Percentiles rank a stretch among this genome's conserved stretches.
Conservation (phyloP, 2,888 invertebrate genomes). For the Sinotaia quadrata region DNA sequence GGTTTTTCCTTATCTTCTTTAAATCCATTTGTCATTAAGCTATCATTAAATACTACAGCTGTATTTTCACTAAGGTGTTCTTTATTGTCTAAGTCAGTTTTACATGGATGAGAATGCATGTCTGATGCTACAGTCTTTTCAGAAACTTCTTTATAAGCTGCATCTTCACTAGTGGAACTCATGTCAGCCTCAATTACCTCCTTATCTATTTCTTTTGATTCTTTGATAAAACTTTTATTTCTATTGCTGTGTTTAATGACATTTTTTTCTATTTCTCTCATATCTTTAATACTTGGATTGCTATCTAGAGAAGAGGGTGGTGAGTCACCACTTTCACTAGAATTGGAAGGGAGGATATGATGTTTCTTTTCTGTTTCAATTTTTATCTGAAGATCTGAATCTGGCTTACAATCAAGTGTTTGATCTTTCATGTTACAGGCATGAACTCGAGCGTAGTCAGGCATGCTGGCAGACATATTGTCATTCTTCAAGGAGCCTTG, state of each 20-base stretch:
- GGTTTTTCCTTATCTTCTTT: too few relatives aligned
- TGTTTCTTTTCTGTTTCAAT: not conserved
- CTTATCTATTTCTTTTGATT: too few relatives aligned
- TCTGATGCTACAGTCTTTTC: too few relatives aligned
- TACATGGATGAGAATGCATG: too few relatives aligned
- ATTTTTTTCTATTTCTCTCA: not conserved
- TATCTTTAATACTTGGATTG: not conserved
- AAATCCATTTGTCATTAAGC: too few relatives aligned
- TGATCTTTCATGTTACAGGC: conserved; percentile 1
- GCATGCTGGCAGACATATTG: not conserved
- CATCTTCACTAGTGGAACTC: too few relatives aligned
- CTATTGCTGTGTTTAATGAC: conserved; percentile 1
- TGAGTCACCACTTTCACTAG: not conserved
- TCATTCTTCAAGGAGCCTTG: not conserved
- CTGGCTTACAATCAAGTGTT: too few relatives aligned
- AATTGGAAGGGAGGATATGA: conserved; percentile 17
- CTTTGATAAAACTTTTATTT: not conserved
- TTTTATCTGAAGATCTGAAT: conserved; percentile 2
- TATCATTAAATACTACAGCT: too few relatives aligned
- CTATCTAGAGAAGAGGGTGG: not conserved
- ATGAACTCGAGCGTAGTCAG: not conserved
- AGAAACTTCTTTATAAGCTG: too few relatives aligned
- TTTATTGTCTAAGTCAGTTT: too few relatives aligned
- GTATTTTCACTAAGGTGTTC: too few relatives aligned
- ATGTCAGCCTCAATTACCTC: too few relatives aligned